Evolutionary conservation across 1,140 invertebrate genomes (phyloP), one percentile per base, ranked within the genome.

Genomic region (Bombus affinis): DNA sequence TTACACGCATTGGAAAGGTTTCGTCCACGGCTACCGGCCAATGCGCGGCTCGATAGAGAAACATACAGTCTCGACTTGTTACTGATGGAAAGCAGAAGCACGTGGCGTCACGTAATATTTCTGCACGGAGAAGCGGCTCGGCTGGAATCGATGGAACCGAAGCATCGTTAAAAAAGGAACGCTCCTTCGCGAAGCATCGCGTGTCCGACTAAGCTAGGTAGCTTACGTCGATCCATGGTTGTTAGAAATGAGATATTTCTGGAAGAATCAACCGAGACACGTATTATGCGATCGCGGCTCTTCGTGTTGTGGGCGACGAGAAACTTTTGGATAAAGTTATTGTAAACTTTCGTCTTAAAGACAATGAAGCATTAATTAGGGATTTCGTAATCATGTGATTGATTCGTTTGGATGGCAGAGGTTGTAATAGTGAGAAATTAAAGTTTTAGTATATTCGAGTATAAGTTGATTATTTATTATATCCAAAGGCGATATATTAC

Each of bases 21-120:
- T 44, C 71, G 74, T 62, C 39, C 57, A 71, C 57, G 76, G 62
- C 57, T n/a, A 18, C 25, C 68, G 79, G 70, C 72, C 73, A 83
- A 28, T 42, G 47, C 47, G 47, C 85, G 68, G 6, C 53, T 57
- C n/a, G 18, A 22, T 83, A 86, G 81, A 83, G 77, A 90, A 89
- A 90, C 86, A 90, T 73, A 89, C 88, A 35, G n/a, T 57, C 35
- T 2, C 37, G 59, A 73, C 71, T 85, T 78, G 76, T 66, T 70
- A 81, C 32, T 76, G 76, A 89, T 28, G 37, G 35, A 39, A 87
- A 81, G 15, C 84, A 89, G 84, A 81, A 59, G 68, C 47, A 59
- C 72, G 35, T 37, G 77, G 39, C 28, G 18, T 84, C 68, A 15
- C 28, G 44, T 66, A 78, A 62, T 78, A 81, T 78, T 81, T 88